phyloP scores from a whole-genome alignment of 53 echinoderm and acorn worm genomes.

The Astropecten irregularis region DNA sequence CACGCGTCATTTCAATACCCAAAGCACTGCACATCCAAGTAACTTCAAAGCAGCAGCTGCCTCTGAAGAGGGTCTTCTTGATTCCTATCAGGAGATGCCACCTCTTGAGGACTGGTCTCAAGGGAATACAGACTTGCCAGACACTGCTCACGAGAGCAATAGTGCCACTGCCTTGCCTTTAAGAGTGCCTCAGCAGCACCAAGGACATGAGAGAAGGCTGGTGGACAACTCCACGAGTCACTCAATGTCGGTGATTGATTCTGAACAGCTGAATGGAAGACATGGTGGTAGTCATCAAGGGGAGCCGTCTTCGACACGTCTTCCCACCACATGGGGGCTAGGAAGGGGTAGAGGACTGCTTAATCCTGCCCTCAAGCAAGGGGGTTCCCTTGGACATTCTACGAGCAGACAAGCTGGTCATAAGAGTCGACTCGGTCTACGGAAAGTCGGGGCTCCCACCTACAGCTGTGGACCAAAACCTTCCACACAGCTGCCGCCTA shows the following conservation, averaged over 20 bases:
- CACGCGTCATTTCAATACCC: no score
- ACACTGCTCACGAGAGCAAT: background rate
- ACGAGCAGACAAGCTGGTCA: no score
- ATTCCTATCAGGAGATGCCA: constrained; percentile 18
- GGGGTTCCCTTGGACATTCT: background rate
- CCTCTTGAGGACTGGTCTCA: constrained; percentile 29
- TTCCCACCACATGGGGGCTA: background rate
- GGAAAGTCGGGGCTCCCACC: constrained; percentile 25
- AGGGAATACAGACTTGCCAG: background rate
- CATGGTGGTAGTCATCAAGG: no score
- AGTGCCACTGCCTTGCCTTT: background rate
- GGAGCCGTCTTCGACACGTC: background rate
- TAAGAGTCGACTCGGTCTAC: background rate
- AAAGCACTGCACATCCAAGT: no score
- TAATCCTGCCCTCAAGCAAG: background rate
- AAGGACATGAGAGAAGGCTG: background rate
- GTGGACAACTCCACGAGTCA: no score
- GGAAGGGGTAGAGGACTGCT: constrained; percentile 34
- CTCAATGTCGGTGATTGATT: background rate
- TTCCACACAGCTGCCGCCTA: no score
- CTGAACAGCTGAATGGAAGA: background rate
- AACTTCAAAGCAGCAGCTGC: background rate
- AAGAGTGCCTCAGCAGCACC: background rate
- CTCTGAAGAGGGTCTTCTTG: background rate
- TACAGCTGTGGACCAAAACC: background rate